These are phyloP conservation scores for Chamaea fasciata DNA, from an alignment of 2,113 vertebrate genomes.

Conservation along the genomic window DNA sequence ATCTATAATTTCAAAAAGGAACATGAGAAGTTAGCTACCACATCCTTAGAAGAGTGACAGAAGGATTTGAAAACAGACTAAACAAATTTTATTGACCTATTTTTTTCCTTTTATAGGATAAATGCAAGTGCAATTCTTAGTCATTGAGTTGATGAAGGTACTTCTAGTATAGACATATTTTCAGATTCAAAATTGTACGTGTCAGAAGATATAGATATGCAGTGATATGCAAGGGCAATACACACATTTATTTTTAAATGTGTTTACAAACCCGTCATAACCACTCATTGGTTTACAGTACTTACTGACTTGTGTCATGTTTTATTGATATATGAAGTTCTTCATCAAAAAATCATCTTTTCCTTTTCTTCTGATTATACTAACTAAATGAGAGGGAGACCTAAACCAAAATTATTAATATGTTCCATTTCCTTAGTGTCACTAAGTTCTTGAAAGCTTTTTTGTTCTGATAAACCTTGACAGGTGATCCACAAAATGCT, in stretches of 20 bases:
- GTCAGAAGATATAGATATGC: background rate
- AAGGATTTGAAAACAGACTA: background rate
- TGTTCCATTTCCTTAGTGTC: background rate
- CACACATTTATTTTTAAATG: background rate
- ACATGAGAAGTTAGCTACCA: background rate
- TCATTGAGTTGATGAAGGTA: background rate
- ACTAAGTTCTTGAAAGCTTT: background rate
- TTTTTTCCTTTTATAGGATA: background rate
- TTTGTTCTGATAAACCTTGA: background rate
- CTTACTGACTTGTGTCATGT: background rate
- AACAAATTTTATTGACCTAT: background rate
- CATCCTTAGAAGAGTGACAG: background rate
- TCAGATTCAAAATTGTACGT: background rate
- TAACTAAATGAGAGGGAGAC: background rate
- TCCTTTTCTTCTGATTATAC: background rate
- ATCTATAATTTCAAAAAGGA: background rate
- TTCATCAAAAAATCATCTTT: background rate
- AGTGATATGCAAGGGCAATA: background rate
- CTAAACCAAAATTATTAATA: background rate
- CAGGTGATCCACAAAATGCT: background rate
- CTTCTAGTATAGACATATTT: background rate
- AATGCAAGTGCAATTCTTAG: background rate
- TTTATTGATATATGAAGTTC: background rate
- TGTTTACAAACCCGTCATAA: background rate
- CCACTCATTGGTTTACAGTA: background rate